Percentiles rank a stretch among this genome's conserved stretches.
phyloP scores from a whole-genome alignment of 2,797 vertebrate genomes.

The Acrossocheilus wenchowensis region DNA sequence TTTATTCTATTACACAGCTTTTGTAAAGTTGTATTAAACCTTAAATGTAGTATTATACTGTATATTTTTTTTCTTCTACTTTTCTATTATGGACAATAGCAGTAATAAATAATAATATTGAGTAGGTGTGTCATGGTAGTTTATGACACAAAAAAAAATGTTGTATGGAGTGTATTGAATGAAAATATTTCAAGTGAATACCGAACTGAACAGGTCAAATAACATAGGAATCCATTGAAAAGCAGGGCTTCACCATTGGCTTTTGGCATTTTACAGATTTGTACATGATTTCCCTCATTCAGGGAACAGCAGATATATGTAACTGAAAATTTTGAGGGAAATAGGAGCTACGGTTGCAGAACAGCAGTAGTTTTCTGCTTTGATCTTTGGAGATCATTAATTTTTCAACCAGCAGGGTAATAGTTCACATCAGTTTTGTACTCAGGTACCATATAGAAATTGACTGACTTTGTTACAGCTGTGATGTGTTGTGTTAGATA shows the following conservation, averaged over 20 bases:
- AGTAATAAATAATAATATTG: not conserved
- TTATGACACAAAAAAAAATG: not conserved
- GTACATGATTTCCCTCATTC: not conserved
- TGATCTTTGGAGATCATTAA: slow-evolving; percentile 57
- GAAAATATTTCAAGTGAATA: not conserved
- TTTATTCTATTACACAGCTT: not conserved
- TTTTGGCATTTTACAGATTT: not conserved
- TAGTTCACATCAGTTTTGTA: slow-evolving; percentile 14
- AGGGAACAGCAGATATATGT: not conserved
- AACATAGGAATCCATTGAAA: not conserved
- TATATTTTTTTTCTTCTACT: too few species aligned
- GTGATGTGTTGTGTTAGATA: not conserved
- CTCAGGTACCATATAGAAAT: slow-evolving; percentile 53
- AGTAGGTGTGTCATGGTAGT: not conserved
- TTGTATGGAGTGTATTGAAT: not conserved
- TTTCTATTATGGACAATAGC: not conserved
- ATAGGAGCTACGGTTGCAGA: not conserved
- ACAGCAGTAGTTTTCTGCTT: slow-evolving; percentile 26
- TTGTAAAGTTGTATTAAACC: not conserved
- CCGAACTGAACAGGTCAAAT: not conserved
- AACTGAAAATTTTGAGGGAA: not conserved
- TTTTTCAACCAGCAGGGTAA: slow-evolving; percentile 62
- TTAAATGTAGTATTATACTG: too few species aligned
- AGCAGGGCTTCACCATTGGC: not conserved
- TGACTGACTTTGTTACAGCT: not conserved